Conservation (phyloP, 2,113 vertebrate genomes). For the zebrafish (Danio rerio) region GRCz12tu NC_133189.1:39052501-39053000, state of each 20-base stretch:
- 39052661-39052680: not conserved
- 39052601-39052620: not conserved
- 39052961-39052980: not conserved
- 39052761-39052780: slow-evolving; percentile 50
- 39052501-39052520: too few species aligned
- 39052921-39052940: not conserved
- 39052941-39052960: not conserved
- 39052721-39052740: slow-evolving; percentile 24
- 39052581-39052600: too few species aligned
- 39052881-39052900: slow-evolving; percentile 42
- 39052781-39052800: slow-evolving; percentile 49
- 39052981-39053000: not conserved
- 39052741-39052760: slow-evolving; percentile 4
- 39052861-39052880: slow-evolving; percentile 45
- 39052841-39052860: slow-evolving; percentile 48
- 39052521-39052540: too few species aligned
- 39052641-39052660: not conserved
- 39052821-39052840: slow-evolving; percentile 48
- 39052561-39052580: too few species aligned
- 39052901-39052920: slow-evolving; percentile 15
- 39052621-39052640: not conserved
- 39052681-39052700: not conserved
- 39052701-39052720: slow-evolving; percentile 49
- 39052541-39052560: too few species aligned
- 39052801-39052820: slow-evolving; percentile 59